Conservation (phyloP, 2,797 vertebrate genomes). For the Coregonus sp. region DNA sequence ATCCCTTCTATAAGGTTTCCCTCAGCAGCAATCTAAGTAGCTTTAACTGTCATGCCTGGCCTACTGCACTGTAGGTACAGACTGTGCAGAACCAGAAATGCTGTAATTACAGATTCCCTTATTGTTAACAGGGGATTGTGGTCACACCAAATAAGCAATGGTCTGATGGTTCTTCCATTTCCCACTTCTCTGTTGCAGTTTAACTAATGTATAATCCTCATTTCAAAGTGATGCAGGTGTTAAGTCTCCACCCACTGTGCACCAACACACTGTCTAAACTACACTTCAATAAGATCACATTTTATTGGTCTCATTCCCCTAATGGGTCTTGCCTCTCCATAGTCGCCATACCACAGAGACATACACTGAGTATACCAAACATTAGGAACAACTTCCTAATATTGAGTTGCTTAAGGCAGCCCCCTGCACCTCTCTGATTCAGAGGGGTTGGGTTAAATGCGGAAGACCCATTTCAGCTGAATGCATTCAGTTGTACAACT, state of each 20-base stretch:
- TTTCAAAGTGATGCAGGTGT: not conserved
- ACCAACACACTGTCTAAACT: not conserved
- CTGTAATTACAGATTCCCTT: not conserved
- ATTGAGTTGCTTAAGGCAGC: too few relatives aligned
- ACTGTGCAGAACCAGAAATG: not conserved
- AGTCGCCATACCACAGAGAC: not conserved
- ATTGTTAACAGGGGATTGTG: not conserved
- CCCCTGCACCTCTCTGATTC: too few relatives aligned
- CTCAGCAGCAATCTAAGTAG: constrained; percentile 7
- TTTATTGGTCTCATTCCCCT: not conserved
- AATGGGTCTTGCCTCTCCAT: not conserved
- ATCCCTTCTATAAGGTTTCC: constrained; percentile 11
- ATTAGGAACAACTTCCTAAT: too few relatives aligned
- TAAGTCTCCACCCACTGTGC: constrained; percentile 7
- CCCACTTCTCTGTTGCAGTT: not conserved
- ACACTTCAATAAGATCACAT: constrained; percentile 8
- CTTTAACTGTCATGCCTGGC: constrained; percentile 8
- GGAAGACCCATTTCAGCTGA: too few relatives aligned
- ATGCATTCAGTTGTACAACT: too few relatives aligned
- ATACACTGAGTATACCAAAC: too few relatives aligned
- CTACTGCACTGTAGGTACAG: not conserved
- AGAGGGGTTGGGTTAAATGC: too few relatives aligned
- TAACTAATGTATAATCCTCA: not conserved
- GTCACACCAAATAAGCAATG: not conserved
- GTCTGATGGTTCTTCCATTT: not conserved